Evolutionary conservation across 2,797 vertebrate genomes (phyloP).

Genomic region (Enteromius thamalakanensis): DNA sequence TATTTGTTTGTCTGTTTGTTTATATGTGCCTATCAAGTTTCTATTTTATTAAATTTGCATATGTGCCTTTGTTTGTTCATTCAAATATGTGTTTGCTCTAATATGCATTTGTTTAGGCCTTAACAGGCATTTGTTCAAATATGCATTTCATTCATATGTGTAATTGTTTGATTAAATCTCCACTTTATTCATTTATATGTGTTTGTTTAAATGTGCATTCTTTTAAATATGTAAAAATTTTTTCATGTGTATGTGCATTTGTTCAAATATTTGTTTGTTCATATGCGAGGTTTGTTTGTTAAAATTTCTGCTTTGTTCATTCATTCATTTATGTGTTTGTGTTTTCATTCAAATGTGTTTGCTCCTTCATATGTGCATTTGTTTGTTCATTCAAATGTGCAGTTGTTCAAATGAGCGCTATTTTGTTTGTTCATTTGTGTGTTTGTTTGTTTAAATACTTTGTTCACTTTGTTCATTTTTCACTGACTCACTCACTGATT

Average conservation of each 20-base stretch:
- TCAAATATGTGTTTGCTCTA: neutral
- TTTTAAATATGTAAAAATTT: neutral
- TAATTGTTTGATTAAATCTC: neutral
- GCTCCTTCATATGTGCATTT: neutral
- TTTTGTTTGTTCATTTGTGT: neutral
- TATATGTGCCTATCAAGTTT: neutral
- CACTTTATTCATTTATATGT: neutral
- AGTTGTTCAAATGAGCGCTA: too few relatives aligned
- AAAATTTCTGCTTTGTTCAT: neutral
- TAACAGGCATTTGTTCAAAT: neutral
- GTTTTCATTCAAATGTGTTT: neutral
- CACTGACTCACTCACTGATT: too few relatives aligned
- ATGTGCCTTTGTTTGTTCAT: neutral
- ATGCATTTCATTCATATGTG: neutral
- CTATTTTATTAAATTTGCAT: too few relatives aligned
- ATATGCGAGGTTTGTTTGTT: neutral
- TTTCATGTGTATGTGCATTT: too few relatives aligned
- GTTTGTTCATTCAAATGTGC: neutral
- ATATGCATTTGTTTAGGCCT: neutral
- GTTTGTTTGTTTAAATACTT: neutral
- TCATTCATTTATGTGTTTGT: neutral
- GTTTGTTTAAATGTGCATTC: neutral
- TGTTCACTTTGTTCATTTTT: neutral
- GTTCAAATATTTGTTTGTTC: neutral
- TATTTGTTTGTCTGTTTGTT: neutral